Evolutionary conservation across 2,113 vertebrate genomes (phyloP).

Genomic region (Scartelaos histophorus): DNA sequence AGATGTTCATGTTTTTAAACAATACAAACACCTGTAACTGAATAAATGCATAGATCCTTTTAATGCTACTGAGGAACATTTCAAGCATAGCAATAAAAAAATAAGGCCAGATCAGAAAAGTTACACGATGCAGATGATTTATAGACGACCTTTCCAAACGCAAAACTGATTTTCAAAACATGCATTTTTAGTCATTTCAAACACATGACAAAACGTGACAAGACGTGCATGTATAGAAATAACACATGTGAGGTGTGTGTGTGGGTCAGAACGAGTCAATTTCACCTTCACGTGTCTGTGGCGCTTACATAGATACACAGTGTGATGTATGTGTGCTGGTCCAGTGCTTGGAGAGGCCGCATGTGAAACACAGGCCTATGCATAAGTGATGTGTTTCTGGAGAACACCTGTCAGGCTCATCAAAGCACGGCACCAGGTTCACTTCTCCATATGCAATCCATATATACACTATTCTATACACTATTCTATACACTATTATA

Average conservation of each 20-base stretch:
- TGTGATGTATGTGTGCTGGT: not conserved
- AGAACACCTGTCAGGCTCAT: not conserved
- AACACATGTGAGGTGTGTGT: not conserved
- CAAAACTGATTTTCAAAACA: too few species aligned
- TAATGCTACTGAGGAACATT: too few species aligned
- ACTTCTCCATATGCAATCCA: not conserved
- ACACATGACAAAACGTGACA: not conserved
- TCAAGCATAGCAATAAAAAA: too few species aligned
- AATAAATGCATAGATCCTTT: too few species aligned
- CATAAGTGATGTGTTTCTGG: slow-evolving; percentile 2
- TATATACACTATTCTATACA: not conserved
- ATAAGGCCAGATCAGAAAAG: too few species aligned
- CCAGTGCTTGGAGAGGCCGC: not conserved
- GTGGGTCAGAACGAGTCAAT: not conserved
- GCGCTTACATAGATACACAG: not conserved
- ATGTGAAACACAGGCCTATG: not conserved
- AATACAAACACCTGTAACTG: too few species aligned
- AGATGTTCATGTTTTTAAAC: too few species aligned
- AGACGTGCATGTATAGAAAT: not conserved
- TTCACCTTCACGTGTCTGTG: not conserved
- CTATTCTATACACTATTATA: too few species aligned
- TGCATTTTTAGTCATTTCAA: too few species aligned
- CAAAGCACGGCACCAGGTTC: not conserved
- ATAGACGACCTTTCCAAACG: too few species aligned
- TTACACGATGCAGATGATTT: too few species aligned